phyloP scores from a whole-genome alignment of 2,888 invertebrate species.

The Hesperia comma region DNA sequence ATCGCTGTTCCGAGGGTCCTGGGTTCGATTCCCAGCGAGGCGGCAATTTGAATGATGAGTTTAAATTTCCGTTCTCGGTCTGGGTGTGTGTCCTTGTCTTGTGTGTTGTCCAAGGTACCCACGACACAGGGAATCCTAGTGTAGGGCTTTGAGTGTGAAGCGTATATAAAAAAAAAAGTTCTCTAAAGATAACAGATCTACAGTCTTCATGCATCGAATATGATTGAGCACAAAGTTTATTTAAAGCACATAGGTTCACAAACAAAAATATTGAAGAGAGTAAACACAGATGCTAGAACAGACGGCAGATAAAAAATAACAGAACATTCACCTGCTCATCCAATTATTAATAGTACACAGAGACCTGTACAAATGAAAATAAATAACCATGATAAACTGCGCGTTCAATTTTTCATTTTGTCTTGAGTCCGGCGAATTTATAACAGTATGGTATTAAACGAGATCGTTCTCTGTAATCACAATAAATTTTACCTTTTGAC shows the following conservation, averaged over 20 bases:
- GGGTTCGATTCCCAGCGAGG: no score
- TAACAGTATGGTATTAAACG: not conserved
- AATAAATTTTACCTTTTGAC: not conserved
- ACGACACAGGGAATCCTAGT: no score
- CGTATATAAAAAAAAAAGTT: no score
- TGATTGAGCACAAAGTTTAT: not conserved
- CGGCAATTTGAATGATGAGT: no score
- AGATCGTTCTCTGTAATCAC: slow-evolving; percentile 1
- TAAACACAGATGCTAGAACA: slow-evolving; percentile 6
- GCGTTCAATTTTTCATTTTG: slow-evolving; percentile 42
- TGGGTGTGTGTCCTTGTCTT: no score
- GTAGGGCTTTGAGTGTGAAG: no score
- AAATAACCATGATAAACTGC: slow-evolving; percentile 24
- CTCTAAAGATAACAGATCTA: no score
- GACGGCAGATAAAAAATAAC: slow-evolving; percentile 21
- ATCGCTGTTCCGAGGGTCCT: no score
- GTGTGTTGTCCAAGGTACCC: no score
- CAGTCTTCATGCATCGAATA: no score
- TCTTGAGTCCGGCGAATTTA: slow-evolving; percentile 34
- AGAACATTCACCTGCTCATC: slow-evolving; percentile 27
- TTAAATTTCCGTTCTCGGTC: no score
- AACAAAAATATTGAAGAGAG: not conserved
- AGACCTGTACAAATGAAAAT: slow-evolving; percentile 22
- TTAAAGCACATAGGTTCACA: not conserved
- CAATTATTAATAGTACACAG: slow-evolving; percentile 34